Percentiles rank a stretch among this genome's conserved stretches.
Conservation (phyloP, 2,113 vertebrate species). For the Halcyon malimbica region DNA sequence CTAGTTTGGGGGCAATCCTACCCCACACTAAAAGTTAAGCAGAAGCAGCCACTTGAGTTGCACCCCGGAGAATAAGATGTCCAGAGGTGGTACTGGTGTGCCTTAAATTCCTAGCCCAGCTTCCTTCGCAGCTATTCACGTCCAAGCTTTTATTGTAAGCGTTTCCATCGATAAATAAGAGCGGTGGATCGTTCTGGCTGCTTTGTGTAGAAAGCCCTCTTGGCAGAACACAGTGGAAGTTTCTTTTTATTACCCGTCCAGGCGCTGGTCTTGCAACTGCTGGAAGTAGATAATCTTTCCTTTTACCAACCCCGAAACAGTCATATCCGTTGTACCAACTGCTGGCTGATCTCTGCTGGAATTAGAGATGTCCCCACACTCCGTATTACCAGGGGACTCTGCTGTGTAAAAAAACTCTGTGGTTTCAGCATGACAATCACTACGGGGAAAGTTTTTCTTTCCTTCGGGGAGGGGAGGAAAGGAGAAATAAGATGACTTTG, state of each 20-base stretch:
- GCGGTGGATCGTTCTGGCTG: not conserved
- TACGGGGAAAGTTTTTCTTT: not conserved
- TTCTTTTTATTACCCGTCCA: not conserved
- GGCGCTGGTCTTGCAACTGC: not conserved
- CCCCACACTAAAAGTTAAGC: not conserved
- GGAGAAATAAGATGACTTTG: conserved; percentile 9
- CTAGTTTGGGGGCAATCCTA: not conserved
- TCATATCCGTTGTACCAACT: not conserved
- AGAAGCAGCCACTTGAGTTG: not conserved
- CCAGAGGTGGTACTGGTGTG: not conserved
- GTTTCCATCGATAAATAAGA: not conserved
- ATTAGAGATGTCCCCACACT: not conserved
- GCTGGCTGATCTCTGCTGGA: not conserved
- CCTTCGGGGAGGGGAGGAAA: not conserved
- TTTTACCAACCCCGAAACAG: not conserved
- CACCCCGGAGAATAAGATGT: not conserved
- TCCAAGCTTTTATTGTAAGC: not conserved
- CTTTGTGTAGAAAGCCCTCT: not conserved
- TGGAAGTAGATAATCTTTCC: not conserved
- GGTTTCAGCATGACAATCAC: not conserved
- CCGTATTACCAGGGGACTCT: not conserved
- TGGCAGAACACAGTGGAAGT: not conserved
- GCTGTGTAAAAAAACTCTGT: not conserved
- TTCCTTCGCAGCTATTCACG: not conserved
- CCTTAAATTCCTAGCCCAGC: not conserved